Percentiles rank a stretch among this genome's conserved stretches.
Evolutionary conservation across 2,113 vertebrate genomes (phyloP).

Genomic region (Notiomystis cincta): DNA sequence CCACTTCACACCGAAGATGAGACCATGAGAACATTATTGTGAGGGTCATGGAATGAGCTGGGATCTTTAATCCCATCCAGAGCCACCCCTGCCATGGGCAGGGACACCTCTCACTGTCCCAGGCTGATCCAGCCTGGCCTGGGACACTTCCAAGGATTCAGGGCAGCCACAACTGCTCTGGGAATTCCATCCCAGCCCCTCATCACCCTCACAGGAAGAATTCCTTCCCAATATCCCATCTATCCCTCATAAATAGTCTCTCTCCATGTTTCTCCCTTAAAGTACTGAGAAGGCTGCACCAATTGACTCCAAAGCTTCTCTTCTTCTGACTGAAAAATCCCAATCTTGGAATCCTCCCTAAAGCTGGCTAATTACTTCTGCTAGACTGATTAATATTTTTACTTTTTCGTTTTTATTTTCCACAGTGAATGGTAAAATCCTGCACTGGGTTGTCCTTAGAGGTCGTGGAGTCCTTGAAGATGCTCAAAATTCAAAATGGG

Average conservation of each 20-base stretch:
- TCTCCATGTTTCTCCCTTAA: not conserved
- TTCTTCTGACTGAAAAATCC: not conserved
- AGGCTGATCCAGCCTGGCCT: not conserved
- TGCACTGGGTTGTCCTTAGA: accelerated
- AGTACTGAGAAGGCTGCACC: not conserved
- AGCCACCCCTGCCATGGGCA: not conserved
- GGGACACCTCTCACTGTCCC: not conserved
- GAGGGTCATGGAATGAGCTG: accelerated
- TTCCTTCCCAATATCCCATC: not conserved
- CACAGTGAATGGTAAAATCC: not conserved
- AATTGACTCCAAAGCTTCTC: not conserved
- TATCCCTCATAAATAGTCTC: not conserved
- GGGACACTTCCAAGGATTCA: not conserved
- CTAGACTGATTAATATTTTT: not conserved
- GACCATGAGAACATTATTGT: accelerated
- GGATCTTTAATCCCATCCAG: not conserved
- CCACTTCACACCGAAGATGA: not conserved
- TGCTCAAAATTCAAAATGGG: not conserved
- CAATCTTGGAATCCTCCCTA: not conserved
- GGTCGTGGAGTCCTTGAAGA: not conserved
- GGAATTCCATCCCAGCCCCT: not conserved
- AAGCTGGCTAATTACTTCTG: not conserved
- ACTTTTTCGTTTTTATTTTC: not conserved
- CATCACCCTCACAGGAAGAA: accelerated
- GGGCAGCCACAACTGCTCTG: not conserved